phyloP scores from a whole-genome alignment of 2,888 invertebrate species.

The Tachina grossa region DNA sequence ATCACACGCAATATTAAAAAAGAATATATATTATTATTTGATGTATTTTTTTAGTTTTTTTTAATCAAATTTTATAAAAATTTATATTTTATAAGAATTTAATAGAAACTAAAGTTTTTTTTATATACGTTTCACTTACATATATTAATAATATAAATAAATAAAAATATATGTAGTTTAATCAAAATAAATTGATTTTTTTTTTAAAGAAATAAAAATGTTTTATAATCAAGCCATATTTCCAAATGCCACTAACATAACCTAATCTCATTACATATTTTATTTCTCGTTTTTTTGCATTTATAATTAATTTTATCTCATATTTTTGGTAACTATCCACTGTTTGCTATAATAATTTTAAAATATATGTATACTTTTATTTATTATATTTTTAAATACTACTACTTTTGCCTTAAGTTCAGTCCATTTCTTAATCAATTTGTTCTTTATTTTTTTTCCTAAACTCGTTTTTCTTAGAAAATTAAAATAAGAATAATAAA shows the following conservation, averaged over 20 bases:
- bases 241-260: slow-evolving; percentile 55
- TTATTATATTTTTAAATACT: slow-evolving; percentile 77
- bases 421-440: slow-evolving; percentile 77
- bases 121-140: background rate
- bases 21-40: slow-evolving; percentile 17
- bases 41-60: slow-evolving; percentile 1
- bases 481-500: slow-evolving; percentile 1
- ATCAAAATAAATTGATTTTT: background rate
- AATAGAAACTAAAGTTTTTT: slow-evolving; percentile 28
- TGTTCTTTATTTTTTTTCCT: slow-evolving; percentile 63
- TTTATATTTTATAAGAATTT: slow-evolving; percentile 27
- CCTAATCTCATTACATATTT: slow-evolving; percentile 53
- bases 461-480: slow-evolving; percentile 35
- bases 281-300: slow-evolving; percentile 27
- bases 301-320: slow-evolving; percentile 55
- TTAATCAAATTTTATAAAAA: slow-evolving; percentile 41
- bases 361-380: slow-evolving; percentile 76
- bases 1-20: slow-evolving; percentile 60
- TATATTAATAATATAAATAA: slow-evolving; percentile 5
- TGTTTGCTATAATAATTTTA: slow-evolving; percentile 49
- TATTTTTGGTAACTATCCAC: slow-evolving; percentile 64
- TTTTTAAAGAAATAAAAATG: background rate
- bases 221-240: slow-evolving; percentile 45
- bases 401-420: slow-evolving; percentile 81
- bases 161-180: slow-evolving; percentile 14